Base-by-base conservation (phyloP, 2,797 vertebrate genomes). In the Neoniphon sammara region DNA sequence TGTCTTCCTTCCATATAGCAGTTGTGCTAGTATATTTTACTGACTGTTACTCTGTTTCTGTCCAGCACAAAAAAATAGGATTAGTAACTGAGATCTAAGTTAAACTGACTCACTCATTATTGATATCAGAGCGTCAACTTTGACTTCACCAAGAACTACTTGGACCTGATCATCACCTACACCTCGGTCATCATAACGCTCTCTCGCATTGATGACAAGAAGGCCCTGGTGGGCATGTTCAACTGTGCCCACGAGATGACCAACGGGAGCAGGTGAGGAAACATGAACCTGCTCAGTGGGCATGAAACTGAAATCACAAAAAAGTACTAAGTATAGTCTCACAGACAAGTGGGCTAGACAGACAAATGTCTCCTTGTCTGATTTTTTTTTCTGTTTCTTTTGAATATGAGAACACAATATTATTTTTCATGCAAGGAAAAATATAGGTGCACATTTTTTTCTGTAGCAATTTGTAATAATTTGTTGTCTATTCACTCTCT, bases 241-340 rank as follows among this genome's bases (percentile, higher is more conserved):
- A 97, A 97, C 90, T 96, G 96, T 6, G 96, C 97, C 31, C 95
- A 95, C 5, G 96, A 99, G 91, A 96, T 98, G 96, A 91, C 91
- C 23, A 97, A 96, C 0, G 97, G 97, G 2, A 90, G 87, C 66
- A 92, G 96, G 97, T 98, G 66, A 84, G 79, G 14, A 55, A 17
- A 66, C 18, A 39, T 17, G 4, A 66, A 50, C 17, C 20, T 30
- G 25, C 21, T 54, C 14, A 54, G 18, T 27, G 25, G 53, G 5
- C 20, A 23, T 23, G 3, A 3, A 31, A 5, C 27, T 7, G 1
- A 55, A 7, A 7, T 20, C 17, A 56, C 23, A 44, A 2, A 2
- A 9, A 12, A 78, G n/a, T 5, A 21, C 39, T 49, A 39, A 17
- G 10, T 3, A 39, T 39, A 39, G 36, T 39, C 11, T 39, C 7